Base-by-base conservation (phyloP, 2,797 vertebrate genomes). In the Artibeus jamaicensis region DNA sequence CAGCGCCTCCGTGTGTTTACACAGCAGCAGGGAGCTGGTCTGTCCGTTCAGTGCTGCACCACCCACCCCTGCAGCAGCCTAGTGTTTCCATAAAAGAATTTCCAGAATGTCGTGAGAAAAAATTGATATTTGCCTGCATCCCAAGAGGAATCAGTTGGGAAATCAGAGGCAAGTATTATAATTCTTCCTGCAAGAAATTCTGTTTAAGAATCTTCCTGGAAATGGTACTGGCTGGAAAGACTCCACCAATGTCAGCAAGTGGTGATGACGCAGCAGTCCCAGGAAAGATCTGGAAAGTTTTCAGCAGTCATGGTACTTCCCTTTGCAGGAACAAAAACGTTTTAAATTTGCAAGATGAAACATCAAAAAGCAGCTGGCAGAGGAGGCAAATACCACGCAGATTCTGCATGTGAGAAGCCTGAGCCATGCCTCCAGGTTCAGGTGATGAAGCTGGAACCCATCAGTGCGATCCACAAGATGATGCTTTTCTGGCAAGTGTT, bases 161-260 rank as follows among this genome's bases (percentile, higher is more conserved):
- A 89, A 39, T 62, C 65, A 84, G 44, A 21, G 15, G 57, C 37
- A 59, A 76, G 16, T 19, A n/a, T 74, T 77, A 34, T 15, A 24
- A 74, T 78, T 86, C n/a, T 94, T 93, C 6, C 55, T 67, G 21
- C 21, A 85, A 57, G 55, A 85, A 93, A 74, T 76, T 48, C 71
- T 44, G 19, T 14, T 81, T 24, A 59, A 73, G 11, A 21, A 11
- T 78, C 32, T 76, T 46, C 14, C 3, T 44, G 15, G 53, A 74
- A 39, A 29, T 59, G 8, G 39, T 34, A 29, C 62, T 62, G 21
- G 15, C 42, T 48, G 53, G 37, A 83, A 59, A 26, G 74, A 93
- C 55, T 55, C 32, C 16, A 67, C 55, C 24, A 22, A 21, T 26
- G 70, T 32, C 22, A 73, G 74, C 34, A 46, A 29, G 26, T 11